phyloP scores from a whole-genome alignment of 2,113 vertebrate genomes.

The Eclectus roratus region DNA sequence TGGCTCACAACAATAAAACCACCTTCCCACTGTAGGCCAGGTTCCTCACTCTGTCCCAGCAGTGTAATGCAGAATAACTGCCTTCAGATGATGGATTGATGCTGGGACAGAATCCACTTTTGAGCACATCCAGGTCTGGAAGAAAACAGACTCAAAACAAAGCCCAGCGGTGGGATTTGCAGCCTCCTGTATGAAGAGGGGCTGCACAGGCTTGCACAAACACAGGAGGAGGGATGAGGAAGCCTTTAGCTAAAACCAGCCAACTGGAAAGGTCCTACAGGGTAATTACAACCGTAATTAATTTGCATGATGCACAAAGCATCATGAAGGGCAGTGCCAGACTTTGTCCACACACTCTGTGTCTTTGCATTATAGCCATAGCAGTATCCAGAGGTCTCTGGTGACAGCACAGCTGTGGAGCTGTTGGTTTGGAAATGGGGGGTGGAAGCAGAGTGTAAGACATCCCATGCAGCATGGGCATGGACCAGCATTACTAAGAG shows the following conservation, averaged over 20 bases:
- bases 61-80: not conserved
- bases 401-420: not conserved
- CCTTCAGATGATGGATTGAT: not conserved
- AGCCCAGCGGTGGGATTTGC: slow-evolving; percentile 5
- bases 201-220: not conserved
- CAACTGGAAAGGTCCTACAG: not conserved
- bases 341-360: not conserved
- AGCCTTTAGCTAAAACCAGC: slow-evolving; percentile 4
- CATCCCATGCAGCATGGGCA: fast-evolving
- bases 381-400: not conserved
- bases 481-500: not conserved
- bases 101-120: not conserved
- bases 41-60: not conserved
- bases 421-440: not conserved
- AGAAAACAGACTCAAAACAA: slow-evolving; percentile 16
- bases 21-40: not conserved
- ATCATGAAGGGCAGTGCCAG: not conserved
- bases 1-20: not conserved
- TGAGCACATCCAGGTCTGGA: not conserved
- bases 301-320: slow-evolving; percentile 27
- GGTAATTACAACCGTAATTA: slow-evolving; percentile 3
- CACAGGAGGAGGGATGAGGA: not conserved
- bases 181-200: not conserved
- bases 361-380: not conserved
- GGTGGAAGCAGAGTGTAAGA: not conserved